Evolutionary conservation across 2,797 vertebrate species (phyloP).

Genomic region (Hydrocynus forskahlii): DNA sequence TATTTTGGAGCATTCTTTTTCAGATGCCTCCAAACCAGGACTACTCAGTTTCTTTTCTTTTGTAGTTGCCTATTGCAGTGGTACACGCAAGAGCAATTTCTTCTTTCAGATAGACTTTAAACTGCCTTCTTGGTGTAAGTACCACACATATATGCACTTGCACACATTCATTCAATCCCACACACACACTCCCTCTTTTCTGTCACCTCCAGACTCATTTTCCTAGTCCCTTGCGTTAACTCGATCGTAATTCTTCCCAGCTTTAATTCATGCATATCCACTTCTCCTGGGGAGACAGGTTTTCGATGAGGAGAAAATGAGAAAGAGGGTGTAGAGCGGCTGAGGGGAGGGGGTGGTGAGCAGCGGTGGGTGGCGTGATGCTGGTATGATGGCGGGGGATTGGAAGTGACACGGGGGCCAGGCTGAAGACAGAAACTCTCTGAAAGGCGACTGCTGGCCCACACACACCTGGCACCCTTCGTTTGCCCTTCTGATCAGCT

Average conservation of each 20-base stretch:
- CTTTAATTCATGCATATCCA: conserved; percentile 66
- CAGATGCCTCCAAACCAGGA: not conserved
- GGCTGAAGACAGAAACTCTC: conserved; percentile 41
- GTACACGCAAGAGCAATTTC: not conserved
- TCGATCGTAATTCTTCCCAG: conserved; percentile 62
- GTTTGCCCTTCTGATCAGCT: conserved; percentile 52
- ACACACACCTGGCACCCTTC: conserved; percentile 36
- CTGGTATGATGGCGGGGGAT: conserved; percentile 46
- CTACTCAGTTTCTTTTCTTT: not conserved
- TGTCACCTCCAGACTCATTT: conserved; percentile 41
- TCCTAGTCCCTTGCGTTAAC: conserved; percentile 38
- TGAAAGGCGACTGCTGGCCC: conserved; percentile 26
- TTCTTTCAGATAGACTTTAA: conserved; percentile 24
- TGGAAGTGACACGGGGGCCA: conserved; percentile 51
- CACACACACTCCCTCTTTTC: conserved; percentile 16
- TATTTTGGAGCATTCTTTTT: not conserved
- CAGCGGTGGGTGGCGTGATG: conserved; percentile 36
- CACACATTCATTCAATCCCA: not conserved
- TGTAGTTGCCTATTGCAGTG: conserved; percentile 4
- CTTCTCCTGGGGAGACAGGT: conserved; percentile 60
- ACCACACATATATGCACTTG: conserved; percentile 7
- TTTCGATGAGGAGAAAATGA: conserved; percentile 67
- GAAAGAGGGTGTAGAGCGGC: conserved; percentile 45
- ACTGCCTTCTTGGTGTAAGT: conserved; percentile 7
- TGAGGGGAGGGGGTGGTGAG: conserved; percentile 20